Conservation (phyloP, 2,113 vertebrate genomes). For the Rana temporaria region DNA sequence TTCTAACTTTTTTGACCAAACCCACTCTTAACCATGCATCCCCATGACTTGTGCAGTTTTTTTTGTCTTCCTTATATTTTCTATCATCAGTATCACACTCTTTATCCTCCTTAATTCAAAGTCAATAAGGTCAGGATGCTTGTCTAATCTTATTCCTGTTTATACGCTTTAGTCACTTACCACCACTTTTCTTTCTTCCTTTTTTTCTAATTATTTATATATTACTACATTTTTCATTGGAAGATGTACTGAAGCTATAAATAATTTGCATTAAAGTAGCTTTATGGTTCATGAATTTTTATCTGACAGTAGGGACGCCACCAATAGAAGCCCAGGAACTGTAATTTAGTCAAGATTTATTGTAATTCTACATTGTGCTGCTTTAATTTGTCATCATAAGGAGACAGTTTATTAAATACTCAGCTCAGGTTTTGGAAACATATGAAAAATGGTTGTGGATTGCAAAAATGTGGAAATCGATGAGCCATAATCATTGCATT, state of each 20-base stretch:
- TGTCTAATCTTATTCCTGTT: too few relatives aligned
- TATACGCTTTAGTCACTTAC: too few relatives aligned
- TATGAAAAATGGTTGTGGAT: conserved; percentile 15
- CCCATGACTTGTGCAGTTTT: too few relatives aligned
- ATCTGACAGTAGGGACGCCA: not conserved
- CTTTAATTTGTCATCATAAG: conserved; percentile 25
- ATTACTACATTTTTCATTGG: not conserved
- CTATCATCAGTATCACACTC: too few relatives aligned
- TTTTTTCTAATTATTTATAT: not conserved
- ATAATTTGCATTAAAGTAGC: not conserved
- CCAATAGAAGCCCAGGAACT: not conserved
- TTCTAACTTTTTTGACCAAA: too few relatives aligned
- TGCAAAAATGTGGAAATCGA: conserved; percentile 10
- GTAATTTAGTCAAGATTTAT: not conserved
- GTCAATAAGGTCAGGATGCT: too few relatives aligned
- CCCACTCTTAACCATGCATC: too few relatives aligned
- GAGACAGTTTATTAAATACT: conserved; percentile 5
- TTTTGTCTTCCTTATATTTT: too few relatives aligned
- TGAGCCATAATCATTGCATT: conserved; percentile 39
- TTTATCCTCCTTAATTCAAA: too few relatives aligned
- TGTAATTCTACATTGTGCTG: not conserved
- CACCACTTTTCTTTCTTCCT: not conserved
- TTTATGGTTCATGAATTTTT: not conserved
- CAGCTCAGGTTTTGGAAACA: not conserved
- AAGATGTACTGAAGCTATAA: not conserved